Evolutionary conservation across 1,140 invertebrate genomes (phyloP).

Genomic region (Spodoptera litura): DNA sequence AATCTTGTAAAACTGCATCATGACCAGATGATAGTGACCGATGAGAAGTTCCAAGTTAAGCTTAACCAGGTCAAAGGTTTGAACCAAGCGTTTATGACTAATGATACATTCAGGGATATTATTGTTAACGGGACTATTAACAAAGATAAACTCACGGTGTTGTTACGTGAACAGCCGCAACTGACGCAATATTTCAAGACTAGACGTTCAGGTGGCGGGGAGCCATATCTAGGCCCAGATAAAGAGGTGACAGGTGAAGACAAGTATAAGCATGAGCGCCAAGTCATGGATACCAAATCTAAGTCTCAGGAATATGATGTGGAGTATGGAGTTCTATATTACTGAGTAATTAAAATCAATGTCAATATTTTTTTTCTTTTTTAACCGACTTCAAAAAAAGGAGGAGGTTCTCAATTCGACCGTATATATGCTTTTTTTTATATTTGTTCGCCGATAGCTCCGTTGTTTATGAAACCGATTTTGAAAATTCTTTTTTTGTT

Average conservation of each 20-base stretch:
- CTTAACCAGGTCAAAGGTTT: conserved; percentile 64
- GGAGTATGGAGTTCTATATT: conserved; percentile 74
- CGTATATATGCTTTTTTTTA: too few species aligned
- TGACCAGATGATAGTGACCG: conserved; percentile 64
- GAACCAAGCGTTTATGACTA: conserved; percentile 68
- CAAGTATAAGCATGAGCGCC: background rate
- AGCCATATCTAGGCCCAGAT: background rate
- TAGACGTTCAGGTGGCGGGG: background rate
- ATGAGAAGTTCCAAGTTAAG: conserved; percentile 59
- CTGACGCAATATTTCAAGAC: conserved; percentile 50
- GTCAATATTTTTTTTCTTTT: too few species aligned
- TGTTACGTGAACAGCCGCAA: conserved; percentile 69
- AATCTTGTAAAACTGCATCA: conserved; percentile 69
- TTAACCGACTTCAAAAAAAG: too few species aligned
- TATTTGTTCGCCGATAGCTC: too few species aligned
- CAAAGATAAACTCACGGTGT: conserved; percentile 56
- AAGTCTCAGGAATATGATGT: conserved; percentile 64
- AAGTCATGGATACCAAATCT: too few species aligned
- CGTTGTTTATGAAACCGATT: too few species aligned
- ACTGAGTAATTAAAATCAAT: conserved; percentile 49
- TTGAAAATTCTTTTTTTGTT: too few species aligned
- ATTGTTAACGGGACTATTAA: conserved; percentile 70
- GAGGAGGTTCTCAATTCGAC: too few species aligned
- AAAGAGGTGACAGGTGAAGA: background rate
- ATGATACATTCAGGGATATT: conserved; percentile 71